phyloP scores from a whole-genome alignment of 1,140 invertebrate species.

The Dinoponera quadriceps region DNA sequence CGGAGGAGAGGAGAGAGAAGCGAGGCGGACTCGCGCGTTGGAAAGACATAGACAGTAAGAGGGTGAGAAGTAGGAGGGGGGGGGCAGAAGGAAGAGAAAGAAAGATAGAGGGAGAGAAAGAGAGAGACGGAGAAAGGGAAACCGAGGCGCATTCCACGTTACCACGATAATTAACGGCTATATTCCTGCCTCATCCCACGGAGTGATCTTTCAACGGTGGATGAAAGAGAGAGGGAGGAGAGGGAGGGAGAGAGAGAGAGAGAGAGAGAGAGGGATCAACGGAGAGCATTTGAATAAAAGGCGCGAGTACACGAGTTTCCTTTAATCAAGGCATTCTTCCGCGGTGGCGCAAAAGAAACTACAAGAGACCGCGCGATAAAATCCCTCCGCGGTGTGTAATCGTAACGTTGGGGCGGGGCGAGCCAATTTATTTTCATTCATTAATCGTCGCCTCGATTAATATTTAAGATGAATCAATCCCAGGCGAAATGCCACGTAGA shows the following conservation, averaged over 20 bases:
- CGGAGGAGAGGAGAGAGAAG: constrained; percentile 25
- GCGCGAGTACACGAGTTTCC: constrained; percentile 75
- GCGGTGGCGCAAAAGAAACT: constrained; percentile 63
- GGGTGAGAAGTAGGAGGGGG: background rate
- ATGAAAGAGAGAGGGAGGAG: constrained; percentile 39
- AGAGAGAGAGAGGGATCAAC: background rate
- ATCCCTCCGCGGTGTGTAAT: constrained; percentile 47
- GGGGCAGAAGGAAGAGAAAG: background rate
- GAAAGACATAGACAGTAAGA: background rate
- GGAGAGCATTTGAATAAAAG: constrained; percentile 73
- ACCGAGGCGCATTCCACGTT: constrained; percentile 77
- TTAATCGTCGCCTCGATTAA: constrained; percentile 34
- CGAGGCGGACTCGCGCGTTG: background rate
- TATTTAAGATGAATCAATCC: constrained; percentile 44
- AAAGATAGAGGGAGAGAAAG: background rate
- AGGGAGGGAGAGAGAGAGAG: background rate
- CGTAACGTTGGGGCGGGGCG: background rate
- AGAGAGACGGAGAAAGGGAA: constrained; percentile 56
- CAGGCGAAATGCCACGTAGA: background rate
- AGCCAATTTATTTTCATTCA: constrained; percentile 32
- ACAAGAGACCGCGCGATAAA: constrained; percentile 48
- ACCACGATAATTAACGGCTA: constrained; percentile 79
- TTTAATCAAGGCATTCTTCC: constrained; percentile 75
- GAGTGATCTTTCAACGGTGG: constrained; percentile 52
- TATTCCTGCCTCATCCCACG: constrained; percentile 72